These are phyloP conservation scores for Colius striatus DNA, from an alignment of 2,113 vertebrate genomes.

Conservation along the genomic window DNA sequence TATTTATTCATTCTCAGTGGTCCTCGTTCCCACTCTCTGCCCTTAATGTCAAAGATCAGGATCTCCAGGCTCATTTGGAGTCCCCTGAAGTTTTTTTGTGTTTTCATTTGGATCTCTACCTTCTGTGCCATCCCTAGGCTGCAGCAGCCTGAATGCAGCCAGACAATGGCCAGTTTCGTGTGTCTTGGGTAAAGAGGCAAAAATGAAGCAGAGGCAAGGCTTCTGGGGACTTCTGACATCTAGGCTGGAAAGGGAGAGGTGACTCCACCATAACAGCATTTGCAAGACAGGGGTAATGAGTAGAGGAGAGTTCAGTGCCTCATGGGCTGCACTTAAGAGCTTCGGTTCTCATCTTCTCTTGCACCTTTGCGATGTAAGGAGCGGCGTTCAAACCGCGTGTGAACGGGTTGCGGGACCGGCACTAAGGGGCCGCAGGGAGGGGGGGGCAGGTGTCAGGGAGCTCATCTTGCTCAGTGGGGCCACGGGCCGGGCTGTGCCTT, in stretches of 20 bases:
- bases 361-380: accelerated
- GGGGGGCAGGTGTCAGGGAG: no score
- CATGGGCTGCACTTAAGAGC: not conserved
- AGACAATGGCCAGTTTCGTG: not conserved
- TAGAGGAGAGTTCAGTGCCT: accelerated
- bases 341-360: no score
- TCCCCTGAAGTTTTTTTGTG: not conserved
- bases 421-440: accelerated
- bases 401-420: accelerated
- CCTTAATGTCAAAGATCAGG: not conserved
- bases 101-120: not conserved
- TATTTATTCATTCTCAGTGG: not conserved
- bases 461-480: no score
- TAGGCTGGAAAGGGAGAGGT: accelerated
- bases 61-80: not conserved
- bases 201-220: not conserved
- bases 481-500: no score
- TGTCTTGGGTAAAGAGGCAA: no score
- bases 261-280: accelerated
- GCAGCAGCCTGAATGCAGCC: not conserved
- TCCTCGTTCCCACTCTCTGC: not conserved
- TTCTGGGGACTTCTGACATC: not conserved
- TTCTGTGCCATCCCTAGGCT: not conserved
- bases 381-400: accelerated
- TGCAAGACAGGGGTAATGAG: no score